Evolutionary conservation across 2,113 vertebrate species (phyloP), one percentile per base, ranked within the genome.

Genomic region (Spea multiplicata): DNA sequence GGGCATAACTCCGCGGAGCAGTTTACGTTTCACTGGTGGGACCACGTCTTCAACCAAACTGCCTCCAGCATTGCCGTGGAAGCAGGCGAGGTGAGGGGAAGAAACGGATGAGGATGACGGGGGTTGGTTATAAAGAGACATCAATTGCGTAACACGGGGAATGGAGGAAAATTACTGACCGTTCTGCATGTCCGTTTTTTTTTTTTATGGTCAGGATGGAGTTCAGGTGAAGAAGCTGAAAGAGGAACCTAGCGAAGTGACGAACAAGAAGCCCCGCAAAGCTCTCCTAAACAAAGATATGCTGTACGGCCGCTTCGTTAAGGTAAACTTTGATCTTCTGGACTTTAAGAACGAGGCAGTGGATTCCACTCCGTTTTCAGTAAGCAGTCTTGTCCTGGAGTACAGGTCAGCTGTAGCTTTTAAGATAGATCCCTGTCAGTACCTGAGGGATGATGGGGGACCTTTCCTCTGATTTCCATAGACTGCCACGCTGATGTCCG

Each of bases 1-100:
- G 97, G 96, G 53, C 96, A 99, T 1, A 90, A 92, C 0, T 84
- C 94, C 44, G 93, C 93, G 0, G 95, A 96, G 75, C 91, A 96
- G 74, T 98, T 99, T 88, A 93, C 93, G 59, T 94, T 96, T 86
- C 94, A 98, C 79, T 99, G 96, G 97, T 98, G 97, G 97, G 95
- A 94, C 69, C 96, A 99, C 4, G 89, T 97, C 75, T 99, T 98
- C 89, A 97, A 98, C 76, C 86, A 92, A 78, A 95, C 96, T 0
- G 95, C 96, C 0, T 87, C 95, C 71, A 94, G 87, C 81, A 87
- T 98, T 74, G 85, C 90, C 0, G 95, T 98, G 84, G 91, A 96
- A 75, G 82, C 90, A 0, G 86, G 84, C 30, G 86, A 94, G 91
- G 95, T 96, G 44, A 8, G 55, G 57, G 49, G 3, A 3, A 16